A percentile compares a stretch with the other conserved stretches of the same genome.
These are phyloP conservation scores for Agonum fuliginosum DNA, from an alignment of 2,888 invertebrate species.

Conservation along the genomic window DNA sequence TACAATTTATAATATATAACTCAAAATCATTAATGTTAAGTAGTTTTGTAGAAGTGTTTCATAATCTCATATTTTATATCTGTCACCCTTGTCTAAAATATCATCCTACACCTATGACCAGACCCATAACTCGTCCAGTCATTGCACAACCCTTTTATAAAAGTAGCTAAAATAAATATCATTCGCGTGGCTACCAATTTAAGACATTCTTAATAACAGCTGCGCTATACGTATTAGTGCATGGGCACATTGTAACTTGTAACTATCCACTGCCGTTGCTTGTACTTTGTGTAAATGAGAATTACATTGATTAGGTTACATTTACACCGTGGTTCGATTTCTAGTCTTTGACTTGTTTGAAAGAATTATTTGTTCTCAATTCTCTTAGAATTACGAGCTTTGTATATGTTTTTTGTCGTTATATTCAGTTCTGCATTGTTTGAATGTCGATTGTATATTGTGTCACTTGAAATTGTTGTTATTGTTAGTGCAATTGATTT, in stretches of 20 bases:
- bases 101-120: conserved; percentile 13
- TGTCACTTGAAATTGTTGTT: background rate
- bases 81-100: background rate
- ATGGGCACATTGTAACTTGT: background rate
- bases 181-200: conserved; percentile 7
- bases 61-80: background rate
- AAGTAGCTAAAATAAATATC: conserved; percentile 19
- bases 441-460: too few species aligned
- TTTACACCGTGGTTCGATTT: conserved; percentile 44
- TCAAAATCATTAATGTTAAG: too few species aligned
- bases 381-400: background rate
- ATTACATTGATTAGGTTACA: conserved; percentile 44
- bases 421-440: background rate
- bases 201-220: background rate
- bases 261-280: background rate
- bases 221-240: background rate
- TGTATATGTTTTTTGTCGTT: background rate
- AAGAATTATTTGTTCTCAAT: conserved; percentile 35
- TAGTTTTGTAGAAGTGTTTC: background rate
- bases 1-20: too few species aligned
- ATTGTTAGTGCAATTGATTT: too few species aligned
- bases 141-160: conserved; percentile 28
- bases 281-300: conserved; percentile 22
- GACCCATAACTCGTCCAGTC: background rate
- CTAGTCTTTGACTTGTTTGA: conserved; percentile 15